phyloP scores from a whole-genome alignment of 2,888 invertebrate genomes.

The Acanthoscelides obtectus region DNA sequence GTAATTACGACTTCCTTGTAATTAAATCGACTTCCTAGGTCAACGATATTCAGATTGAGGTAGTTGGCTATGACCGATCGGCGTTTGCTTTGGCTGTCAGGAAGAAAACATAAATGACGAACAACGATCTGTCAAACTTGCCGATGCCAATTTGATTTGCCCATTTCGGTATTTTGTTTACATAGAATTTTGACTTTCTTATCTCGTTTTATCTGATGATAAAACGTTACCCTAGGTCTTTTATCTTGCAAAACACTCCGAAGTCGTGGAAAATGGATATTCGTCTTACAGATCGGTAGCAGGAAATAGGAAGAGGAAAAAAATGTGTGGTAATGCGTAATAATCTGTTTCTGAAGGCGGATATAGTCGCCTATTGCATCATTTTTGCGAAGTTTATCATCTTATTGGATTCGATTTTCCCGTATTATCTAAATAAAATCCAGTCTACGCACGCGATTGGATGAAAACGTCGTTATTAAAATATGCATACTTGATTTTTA shows the following conservation, averaged over 20 bases:
- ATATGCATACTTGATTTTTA: neutral
- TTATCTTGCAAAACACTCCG: neutral
- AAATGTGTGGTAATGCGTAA: neutral
- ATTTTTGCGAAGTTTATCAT: neutral
- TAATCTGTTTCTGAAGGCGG: neutral
- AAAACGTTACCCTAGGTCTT: neutral
- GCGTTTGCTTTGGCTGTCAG: conserved; percentile 22
- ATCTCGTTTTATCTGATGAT: neutral
- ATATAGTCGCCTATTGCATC: neutral
- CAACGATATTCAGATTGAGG: neutral
- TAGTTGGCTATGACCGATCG: conserved; percentile 5
- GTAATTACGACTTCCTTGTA: conserved; percentile 4
- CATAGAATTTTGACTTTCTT: conserved; percentile 10
- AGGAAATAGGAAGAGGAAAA: neutral
- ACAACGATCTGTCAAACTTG: conserved; percentile 20
- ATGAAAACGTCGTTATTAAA: neutral
- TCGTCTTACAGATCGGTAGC: neutral
- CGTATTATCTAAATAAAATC: neutral
- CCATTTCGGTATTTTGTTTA: conserved; percentile 18
- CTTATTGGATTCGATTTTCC: neutral
- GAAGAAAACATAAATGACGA: conserved; percentile 24
- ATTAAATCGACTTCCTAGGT: neutral
- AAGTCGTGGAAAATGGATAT: neutral
- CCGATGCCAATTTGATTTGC: neutral
- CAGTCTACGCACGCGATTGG: neutral